Conservation (phyloP, 2,888 invertebrate genomes). For the Polietes domitor region DNA sequence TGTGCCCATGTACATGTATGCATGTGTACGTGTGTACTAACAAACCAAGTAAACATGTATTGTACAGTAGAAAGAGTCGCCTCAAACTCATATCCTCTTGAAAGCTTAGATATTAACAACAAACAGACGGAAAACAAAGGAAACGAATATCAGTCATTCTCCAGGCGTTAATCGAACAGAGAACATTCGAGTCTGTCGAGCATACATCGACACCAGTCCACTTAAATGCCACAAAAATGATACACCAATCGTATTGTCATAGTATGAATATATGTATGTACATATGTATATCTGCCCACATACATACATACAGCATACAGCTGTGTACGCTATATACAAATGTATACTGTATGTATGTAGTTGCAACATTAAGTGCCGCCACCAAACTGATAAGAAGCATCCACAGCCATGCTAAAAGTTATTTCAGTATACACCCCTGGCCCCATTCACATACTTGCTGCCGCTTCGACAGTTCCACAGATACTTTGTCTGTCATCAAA, state of each 20-base stretch:
- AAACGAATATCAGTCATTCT: slow-evolving; percentile 8
- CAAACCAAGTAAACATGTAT: too few species aligned
- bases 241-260: slow-evolving; percentile 35
- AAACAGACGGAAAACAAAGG: slow-evolving; percentile 27
- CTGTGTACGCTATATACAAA: too few species aligned
- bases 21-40: too few species aligned
- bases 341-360: not conserved
- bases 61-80: too few species aligned
- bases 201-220: slow-evolving; percentile 22
- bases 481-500: slow-evolving; percentile 3
- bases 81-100: too few species aligned
- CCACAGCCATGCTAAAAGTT: slow-evolving; percentile 65
- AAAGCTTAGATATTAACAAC: slow-evolving; percentile 46
- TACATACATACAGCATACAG: too few species aligned
- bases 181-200: not conserved
- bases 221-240: slow-evolving; percentile 51
- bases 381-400: slow-evolving; percentile 65
- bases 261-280: not conserved
- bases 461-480: slow-evolving; percentile 7
- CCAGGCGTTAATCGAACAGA: not conserved
- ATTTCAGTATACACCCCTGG: slow-evolving; percentile 16
- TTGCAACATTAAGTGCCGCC: slow-evolving; percentile 38
- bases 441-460: slow-evolving; percentile 20
- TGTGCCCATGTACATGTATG: too few species aligned
- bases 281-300: not conserved